Conservation (phyloP, 2,888 invertebrate genomes). For the Chrysodeixis includens region DNA sequence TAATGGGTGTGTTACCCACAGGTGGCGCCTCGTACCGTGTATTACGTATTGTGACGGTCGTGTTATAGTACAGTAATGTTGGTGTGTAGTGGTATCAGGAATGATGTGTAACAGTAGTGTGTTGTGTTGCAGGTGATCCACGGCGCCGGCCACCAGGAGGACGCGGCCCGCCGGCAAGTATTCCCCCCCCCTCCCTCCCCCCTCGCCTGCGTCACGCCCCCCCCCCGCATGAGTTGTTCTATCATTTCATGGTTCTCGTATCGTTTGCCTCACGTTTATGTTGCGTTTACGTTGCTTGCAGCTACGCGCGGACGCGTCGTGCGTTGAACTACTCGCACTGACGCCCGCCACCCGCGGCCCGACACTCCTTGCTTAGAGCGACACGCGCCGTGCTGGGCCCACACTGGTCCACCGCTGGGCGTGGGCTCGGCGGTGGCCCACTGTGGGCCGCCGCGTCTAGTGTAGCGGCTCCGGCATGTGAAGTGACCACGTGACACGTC, state of each 20-base stretch:
- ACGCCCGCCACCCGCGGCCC: slow-evolving; percentile 31
- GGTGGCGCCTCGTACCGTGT: too few species aligned
- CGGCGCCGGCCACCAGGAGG: slow-evolving; percentile 55
- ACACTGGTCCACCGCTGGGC: background rate
- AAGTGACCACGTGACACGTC: background rate
- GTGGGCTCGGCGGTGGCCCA: background rate
- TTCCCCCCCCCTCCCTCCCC: background rate
- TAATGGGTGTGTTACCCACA: too few species aligned
- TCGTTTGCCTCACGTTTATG: slow-evolving; percentile 44
- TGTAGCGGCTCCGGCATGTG: background rate
- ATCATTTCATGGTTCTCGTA: slow-evolving; percentile 12
- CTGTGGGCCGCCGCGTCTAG: background rate
- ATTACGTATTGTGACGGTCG: too few species aligned
- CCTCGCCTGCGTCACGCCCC: too few species aligned
- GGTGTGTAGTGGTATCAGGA: too few species aligned
- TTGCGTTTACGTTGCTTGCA: slow-evolving; percentile 55
- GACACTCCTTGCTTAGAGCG: slow-evolving; percentile 8
- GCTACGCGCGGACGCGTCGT: slow-evolving; percentile 52
- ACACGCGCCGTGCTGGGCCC: background rate
- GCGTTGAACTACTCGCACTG: slow-evolving; percentile 59
- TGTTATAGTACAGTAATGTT: too few species aligned
- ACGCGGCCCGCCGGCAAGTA: slow-evolving; percentile 59
- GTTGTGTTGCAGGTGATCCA: slow-evolving; percentile 71
- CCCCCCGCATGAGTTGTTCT: slow-evolving; percentile 16
- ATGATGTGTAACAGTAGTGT: background rate